These are phyloP conservation scores for Pachydiplax longipennis DNA, from an alignment of 2,888 invertebrate species.

Conservation along the genomic window DNA sequence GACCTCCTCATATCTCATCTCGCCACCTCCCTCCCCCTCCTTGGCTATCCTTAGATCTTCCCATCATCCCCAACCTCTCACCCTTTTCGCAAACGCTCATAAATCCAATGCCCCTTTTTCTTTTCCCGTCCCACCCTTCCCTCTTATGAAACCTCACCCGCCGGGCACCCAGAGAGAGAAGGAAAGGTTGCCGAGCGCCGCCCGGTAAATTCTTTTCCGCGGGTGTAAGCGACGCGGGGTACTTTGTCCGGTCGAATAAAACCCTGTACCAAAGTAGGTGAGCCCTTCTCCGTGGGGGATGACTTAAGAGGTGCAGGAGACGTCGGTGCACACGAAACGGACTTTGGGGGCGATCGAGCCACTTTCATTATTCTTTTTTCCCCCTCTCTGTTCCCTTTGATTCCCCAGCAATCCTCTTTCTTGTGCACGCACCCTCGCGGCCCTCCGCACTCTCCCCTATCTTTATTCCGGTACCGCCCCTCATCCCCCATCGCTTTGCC, in stretches of 20 bases:
- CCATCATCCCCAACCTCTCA: neutral
- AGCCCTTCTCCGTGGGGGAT: neutral
- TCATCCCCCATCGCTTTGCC: neutral
- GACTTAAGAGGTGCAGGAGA: neutral
- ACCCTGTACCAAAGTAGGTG: neutral
- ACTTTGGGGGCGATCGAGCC: neutral
- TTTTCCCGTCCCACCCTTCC: neutral
- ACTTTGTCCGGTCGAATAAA: neutral
- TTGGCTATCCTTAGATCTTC: neutral
- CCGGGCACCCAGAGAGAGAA: neutral
- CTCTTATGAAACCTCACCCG: neutral
- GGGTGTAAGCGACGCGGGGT: neutral
- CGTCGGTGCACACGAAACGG: neutral
- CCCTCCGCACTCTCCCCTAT: neutral
- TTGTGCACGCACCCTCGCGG: neutral
- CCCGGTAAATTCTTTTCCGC: neutral
- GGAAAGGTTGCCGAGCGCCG: neutral
- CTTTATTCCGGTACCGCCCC: neutral
- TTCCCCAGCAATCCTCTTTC: neutral
- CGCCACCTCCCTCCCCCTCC: neutral
- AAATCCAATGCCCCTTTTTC: neutral
- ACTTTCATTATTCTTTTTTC: neutral
- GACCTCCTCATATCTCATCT: slow-evolving; percentile 23
- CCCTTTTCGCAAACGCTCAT: neutral
- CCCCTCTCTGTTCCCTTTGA: neutral